Percentiles rank a stretch among this genome's conserved stretches.
These are phyloP conservation scores for Mixornis gularis DNA, from an alignment of 2,113 vertebrate species.

Conservation along the genomic window DNA sequence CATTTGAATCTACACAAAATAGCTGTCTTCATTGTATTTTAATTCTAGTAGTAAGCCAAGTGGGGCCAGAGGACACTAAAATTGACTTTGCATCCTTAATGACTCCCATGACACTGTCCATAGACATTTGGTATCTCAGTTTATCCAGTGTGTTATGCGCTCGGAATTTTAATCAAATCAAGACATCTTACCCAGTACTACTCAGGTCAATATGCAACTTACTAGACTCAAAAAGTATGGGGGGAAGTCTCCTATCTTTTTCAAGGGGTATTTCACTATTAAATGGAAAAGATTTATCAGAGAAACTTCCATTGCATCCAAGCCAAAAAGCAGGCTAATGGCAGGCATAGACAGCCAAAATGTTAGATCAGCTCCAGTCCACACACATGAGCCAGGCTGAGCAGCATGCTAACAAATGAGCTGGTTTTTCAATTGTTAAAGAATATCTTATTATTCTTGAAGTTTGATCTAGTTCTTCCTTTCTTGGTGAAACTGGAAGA, in stretches of 20 bases:
- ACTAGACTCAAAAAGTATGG: background rate
- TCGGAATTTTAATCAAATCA: background rate
- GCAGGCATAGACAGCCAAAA: background rate
- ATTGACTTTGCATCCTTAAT: background rate
- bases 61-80: background rate
- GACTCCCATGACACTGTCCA: background rate
- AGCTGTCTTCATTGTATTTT: background rate
- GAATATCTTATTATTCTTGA: background rate
- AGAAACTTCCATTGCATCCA: fast-evolving
- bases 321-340: background rate
- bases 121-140: background rate
- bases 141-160: background rate
- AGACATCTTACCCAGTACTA: background rate
- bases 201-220: background rate
- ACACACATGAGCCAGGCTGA: background rate
- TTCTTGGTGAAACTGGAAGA: background rate
- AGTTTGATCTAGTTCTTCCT: background rate
- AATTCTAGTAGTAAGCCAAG: background rate
- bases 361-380: background rate
- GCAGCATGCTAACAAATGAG: background rate
- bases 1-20: background rate
- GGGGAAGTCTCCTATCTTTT: background rate
- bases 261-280: background rate
- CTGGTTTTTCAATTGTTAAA: fast-evolving
- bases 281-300: background rate